Base-by-base conservation (phyloP, 2,888 invertebrate genomes). In the Congeria kusceri region DNA sequence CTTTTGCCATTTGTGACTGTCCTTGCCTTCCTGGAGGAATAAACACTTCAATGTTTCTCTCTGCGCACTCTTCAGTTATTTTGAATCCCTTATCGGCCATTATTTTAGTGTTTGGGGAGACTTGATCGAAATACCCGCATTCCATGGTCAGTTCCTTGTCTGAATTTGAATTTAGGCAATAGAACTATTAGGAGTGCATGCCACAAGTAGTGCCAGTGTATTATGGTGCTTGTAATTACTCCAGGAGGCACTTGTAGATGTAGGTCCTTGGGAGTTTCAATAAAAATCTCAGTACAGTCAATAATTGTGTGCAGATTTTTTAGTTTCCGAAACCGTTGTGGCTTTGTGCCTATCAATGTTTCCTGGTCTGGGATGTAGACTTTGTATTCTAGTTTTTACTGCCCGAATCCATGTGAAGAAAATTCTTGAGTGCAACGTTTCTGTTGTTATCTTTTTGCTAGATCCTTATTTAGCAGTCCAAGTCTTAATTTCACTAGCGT, bases 201-300 rank as follows among this genome's bases (percentile, higher is more conserved):
- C 70, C 44, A 84, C 72, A 7, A 86, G 63, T 25, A 76, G 39
- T 58, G 84, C 85, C 7, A 69, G 32, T 20, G 85, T 86, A 65
- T 84, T 86, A 64, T 83, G 83, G 46, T 86, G 77, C 49, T 86
- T 86, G 59, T 86, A 86, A 49, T 82, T 74, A 29, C 80, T 78
- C 80, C 74, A 83, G n/a, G 80, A 76, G 13, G 65, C 47, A 49
- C 58, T 64, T 80, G 82, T 23, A 80, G 63, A 3, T 58, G 20
- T 11, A 80, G 56, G 44, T 84, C 72, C 23, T 70, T 57, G 29
- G 84, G 84, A 39, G 62, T 69, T 47, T 84, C 75, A 29, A 83
- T 77, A 28, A 79, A 83, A 13, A 76, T 3, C 25, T 76, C 59
- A 5, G 70, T 70, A 27, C 76, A 76, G 59, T 76, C 70, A 15